These are phyloP conservation scores for Lucinisca nassula DNA, from an alignment of 2,888 invertebrate genomes.

Conservation along the genomic window DNA sequence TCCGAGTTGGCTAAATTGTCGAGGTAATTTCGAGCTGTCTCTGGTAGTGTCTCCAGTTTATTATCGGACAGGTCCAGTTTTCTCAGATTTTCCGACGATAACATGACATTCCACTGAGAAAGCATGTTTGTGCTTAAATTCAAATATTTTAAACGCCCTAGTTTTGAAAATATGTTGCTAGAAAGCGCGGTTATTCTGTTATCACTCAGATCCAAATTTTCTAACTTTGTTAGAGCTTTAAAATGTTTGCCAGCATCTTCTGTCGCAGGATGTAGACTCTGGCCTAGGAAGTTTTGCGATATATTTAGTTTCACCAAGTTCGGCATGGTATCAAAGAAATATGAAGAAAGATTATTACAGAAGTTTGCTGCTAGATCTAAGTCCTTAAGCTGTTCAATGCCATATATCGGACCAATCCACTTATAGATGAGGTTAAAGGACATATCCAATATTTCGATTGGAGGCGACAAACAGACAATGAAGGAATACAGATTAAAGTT, in stretches of 20 bases:
- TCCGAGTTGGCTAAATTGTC: not conserved
- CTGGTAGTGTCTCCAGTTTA: conserved; percentile 18
- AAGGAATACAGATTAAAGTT: not conserved
- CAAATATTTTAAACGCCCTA: conserved; percentile 19
- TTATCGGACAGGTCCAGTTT: conserved; percentile 34
- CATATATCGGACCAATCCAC: conserved; percentile 23
- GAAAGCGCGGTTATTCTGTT: conserved; percentile 37
- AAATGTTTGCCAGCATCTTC: conserved; percentile 7
- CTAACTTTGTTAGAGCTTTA: not conserved
- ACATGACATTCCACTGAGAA: not conserved
- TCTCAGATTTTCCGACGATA: not conserved
- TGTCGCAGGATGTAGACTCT: conserved; percentile 22
- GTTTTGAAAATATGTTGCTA: conserved; percentile 19
- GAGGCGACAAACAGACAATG: not conserved
- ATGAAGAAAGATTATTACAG: not conserved
- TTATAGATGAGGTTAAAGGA: conserved; percentile 2
- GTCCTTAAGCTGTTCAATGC: conserved; percentile 14
- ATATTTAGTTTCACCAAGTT: conserved; percentile 24
- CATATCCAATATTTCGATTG: conserved; percentile 31
- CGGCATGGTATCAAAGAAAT: not conserved
- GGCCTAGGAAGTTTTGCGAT: conserved; percentile 28
- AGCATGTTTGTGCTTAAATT: not conserved
- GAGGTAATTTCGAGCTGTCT: not conserved
- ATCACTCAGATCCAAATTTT: conserved; percentile 29
- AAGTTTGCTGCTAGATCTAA: conserved; percentile 32